Conservation (phyloP, 2,888 invertebrate genomes). For the Aleiodes leptofemur region DNA sequence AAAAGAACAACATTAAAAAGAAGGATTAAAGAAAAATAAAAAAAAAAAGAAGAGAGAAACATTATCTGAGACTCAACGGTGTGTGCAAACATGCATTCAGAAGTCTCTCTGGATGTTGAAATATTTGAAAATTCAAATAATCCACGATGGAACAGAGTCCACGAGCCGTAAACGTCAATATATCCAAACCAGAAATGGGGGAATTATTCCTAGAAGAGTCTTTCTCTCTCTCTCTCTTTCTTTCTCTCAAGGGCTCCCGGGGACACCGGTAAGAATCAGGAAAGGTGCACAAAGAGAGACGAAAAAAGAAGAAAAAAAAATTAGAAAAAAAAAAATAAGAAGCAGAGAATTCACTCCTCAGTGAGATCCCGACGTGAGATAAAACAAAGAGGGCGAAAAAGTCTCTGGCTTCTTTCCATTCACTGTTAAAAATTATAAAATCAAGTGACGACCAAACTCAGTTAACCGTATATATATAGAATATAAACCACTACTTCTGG, state of each 20-base stretch:
- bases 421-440: constrained; percentile 67
- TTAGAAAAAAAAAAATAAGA: neutral
- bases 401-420: constrained; percentile 55
- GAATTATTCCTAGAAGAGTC: constrained; percentile 59
- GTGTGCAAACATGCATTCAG: constrained; percentile 43
- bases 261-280: constrained; percentile 26
- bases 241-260: neutral
- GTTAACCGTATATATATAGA: constrained; percentile 58
- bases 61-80: constrained; percentile 23
- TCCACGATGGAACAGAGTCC: constrained; percentile 66
- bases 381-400: constrained; percentile 59
- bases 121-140: constrained; percentile 69
- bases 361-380: constrained; percentile 68
- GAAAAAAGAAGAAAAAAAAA: constrained; percentile 13
- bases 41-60: constrained; percentile 1
- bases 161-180: constrained; percentile 34
- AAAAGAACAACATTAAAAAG: neutral
- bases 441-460: constrained; percentile 56
- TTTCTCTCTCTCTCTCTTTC: too few species aligned
- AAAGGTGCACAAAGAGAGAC: constrained; percentile 40
- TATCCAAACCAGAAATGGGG: constrained; percentile 45
- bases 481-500: constrained; percentile 45
- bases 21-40: neutral
- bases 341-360: constrained; percentile 30
- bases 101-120: constrained; percentile 29